Evolutionary conservation across 1,140 invertebrate species (phyloP), one percentile per base, ranked within the genome.

Genomic region (Drosophila dunni): DNA sequence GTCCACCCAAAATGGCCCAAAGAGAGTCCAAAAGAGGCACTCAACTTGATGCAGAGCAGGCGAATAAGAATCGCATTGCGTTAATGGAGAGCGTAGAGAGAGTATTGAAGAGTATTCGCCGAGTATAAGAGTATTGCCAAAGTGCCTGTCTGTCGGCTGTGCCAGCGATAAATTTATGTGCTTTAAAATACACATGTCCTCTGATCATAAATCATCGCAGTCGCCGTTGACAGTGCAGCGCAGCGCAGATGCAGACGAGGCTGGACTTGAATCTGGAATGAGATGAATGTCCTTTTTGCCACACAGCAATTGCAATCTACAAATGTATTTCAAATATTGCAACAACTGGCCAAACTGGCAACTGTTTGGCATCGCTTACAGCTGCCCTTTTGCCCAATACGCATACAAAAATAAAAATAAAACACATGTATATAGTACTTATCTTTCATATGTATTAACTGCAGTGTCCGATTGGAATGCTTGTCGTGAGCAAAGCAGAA

Each of bases 131-230:
- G 24, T 29, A 29, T 29, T 29, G 24, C 24, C 24, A 29, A n/a
- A 61, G 57, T 72, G 69, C 45, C 69, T 51, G 44, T 51, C 40
- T 58, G 69, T 66, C 54, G 62, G 51, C 69, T 70, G 44, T 56
- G 56, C 53, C 62, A 61, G 53, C 70, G 75, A 90, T 56, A 80
- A 83, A 81, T 90, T 86, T 90, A 86, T 83, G 82, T 81, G 79
- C 79, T 86, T 90, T 83, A 90, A 90, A 90, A 82, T 90, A 86
- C 77, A 78, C 79, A 81, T 90, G 82, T 86, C 86, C 79, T 66
- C 57, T 83, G 51, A 77, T 53, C 79, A 90, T 90, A 90, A 90
- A 90, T 90, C 86, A 90, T 83, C 34, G 34, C 45, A 56, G 56
- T 33, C 40, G 17, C 24, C 24, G 24, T 29, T 29, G 17, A 4